Conservation (phyloP, 2,888 invertebrate species). For the Sussaba pulchella region DNA sequence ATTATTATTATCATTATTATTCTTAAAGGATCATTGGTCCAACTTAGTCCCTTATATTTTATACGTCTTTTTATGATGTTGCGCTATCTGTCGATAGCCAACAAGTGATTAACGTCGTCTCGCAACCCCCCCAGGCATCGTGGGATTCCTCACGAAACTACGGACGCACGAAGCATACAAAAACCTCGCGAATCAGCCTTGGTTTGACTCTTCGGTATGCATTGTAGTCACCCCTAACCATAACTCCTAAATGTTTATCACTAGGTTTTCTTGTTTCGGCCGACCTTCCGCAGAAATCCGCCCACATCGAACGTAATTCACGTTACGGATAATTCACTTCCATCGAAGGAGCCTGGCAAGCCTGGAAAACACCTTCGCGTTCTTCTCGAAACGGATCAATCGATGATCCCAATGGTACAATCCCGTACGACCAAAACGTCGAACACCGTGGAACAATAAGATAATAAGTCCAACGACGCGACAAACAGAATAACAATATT, state of each 20-base stretch:
- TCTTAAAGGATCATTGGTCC: too few relatives aligned
- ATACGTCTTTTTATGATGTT: conserved; percentile 19
- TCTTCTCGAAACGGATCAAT: conserved; percentile 38
- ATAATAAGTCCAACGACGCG: conserved; percentile 8
- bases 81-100: conserved; percentile 29
- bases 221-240: background rate
- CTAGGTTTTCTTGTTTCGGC: conserved; percentile 47
- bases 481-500: conserved; percentile 10
- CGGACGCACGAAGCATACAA: conserved; percentile 21
- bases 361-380: background rate
- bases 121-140: conserved; percentile 27
- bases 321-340: conserved; percentile 22
- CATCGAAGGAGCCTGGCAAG: background rate
- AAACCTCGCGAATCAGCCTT: background rate
- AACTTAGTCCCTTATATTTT: too few relatives aligned
- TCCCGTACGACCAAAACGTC: conserved; percentile 3
- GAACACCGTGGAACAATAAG: conserved; percentile 43
- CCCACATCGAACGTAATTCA: conserved; percentile 8
- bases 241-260: conserved; percentile 48
- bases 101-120: conserved; percentile 39
- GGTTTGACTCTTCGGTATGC: conserved; percentile 4
- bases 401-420: conserved; percentile 7
- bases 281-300: conserved; percentile 39
- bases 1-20: too few relatives aligned
- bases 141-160: background rate